Evolutionary conservation across 2,888 invertebrate genomes (phyloP), one percentile per base, ranked within the genome.

Genomic region (Harmothoe impar): DNA sequence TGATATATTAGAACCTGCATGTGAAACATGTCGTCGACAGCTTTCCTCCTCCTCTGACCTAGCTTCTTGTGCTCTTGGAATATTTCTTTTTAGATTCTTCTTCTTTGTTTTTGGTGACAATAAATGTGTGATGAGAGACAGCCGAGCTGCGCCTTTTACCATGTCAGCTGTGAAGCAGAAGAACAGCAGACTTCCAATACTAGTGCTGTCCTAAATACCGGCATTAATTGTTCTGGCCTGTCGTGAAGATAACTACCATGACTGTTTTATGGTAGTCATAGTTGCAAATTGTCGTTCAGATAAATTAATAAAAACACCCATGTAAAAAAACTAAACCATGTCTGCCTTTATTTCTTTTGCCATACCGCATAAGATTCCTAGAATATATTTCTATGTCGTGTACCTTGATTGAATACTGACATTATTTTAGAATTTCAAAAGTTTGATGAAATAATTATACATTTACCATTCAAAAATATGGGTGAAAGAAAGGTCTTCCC

Each of bases 271-370:
- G 86, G 86, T 86, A 86, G 86, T 25, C 12, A 56, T 54, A 56
- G 86, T 86, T 86, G 52, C 86, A 86, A 56, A 86, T 86, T 86
- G 86, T 86, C 86, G 86, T 86, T 86, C 86, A 86, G 86, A 56
- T 86, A 86, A 86, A 86, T 54, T 86, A 86, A 86, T 54, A 86
- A 54, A 86, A 86, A 86, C 52, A 86, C 52, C 56, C 86, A 86
- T 81, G 43, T 81, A 81, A 81, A 77, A 77, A 25, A 77, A 68
- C 54, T 15, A 52, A 17, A 52, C 54, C 62, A 20, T 62, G 62
- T 3, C 62, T 7, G 20, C 17, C 54, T 17, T 52, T 52, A 15
- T 52, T 52, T 17, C 10, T 52, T 52, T 52, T 52, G n/a, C n/a
- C n/a, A n/a, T n/a, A n/a, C n/a, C n/a, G n/a, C n/a, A n/a, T n/a